Conservation (phyloP, 1,140 invertebrate species). For the Chrysoperla carnea region DNA sequence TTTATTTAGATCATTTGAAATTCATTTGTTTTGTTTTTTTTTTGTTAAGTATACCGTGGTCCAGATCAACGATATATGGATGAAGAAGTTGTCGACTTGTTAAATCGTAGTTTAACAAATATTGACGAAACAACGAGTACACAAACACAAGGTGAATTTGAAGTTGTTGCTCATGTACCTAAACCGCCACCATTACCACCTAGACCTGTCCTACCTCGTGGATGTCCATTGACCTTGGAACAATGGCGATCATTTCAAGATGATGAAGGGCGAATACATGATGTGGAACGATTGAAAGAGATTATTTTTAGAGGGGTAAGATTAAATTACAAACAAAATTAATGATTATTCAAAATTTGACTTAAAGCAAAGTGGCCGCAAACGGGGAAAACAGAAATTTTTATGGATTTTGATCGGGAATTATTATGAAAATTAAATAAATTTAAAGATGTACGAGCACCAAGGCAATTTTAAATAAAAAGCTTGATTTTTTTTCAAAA, state of each 20-base stretch:
- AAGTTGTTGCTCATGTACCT: constrained; percentile 41
- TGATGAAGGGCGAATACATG: constrained; percentile 51
- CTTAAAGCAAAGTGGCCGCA: too few relatives aligned
- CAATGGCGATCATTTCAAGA: constrained; percentile 69
- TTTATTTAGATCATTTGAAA: too few relatives aligned
- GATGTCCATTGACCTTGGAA: constrained; percentile 48
- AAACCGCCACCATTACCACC: constrained; percentile 35
- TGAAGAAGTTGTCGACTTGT: constrained; percentile 34
- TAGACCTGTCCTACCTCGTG: constrained; percentile 34
- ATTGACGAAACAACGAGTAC: constrained; percentile 9
- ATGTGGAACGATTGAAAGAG: constrained; percentile 49
- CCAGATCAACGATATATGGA: constrained; percentile 27
- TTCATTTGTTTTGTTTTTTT: background rate
- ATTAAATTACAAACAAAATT: constrained; percentile 7
- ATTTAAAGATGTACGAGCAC: too few relatives aligned
- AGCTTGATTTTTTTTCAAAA: too few relatives aligned
- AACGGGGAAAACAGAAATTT: too few relatives aligned
- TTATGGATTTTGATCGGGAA: constrained; percentile 1
- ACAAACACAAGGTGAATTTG: constrained; percentile 40
- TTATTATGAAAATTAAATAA: too few relatives aligned
- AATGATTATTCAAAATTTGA: constrained; percentile 1
- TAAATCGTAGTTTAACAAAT: constrained; percentile 32
- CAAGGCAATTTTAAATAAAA: too few relatives aligned
- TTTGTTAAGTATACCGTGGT: constrained; percentile 27
- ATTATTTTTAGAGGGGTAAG: constrained; percentile 82